These are phyloP conservation scores for Ethmia dodecea DNA, from an alignment of 2,888 invertebrate genomes.

Conservation along the genomic window DNA sequence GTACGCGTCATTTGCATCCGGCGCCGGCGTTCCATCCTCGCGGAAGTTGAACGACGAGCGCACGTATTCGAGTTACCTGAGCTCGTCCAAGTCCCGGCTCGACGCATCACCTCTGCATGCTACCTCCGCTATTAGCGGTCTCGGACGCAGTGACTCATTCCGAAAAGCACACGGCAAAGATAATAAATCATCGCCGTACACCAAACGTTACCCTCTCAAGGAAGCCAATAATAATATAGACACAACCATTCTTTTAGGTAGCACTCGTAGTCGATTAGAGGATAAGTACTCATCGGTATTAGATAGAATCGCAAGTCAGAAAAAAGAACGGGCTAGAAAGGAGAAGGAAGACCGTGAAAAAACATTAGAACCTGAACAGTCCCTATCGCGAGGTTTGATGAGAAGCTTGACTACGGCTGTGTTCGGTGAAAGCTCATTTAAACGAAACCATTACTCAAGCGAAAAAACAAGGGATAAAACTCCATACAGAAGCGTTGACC, in stretches of 20 bases:
- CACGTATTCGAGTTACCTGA: constrained; percentile 59
- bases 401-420: constrained; percentile 86
- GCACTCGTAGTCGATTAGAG: constrained; percentile 83
- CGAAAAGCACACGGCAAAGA: constrained; percentile 64
- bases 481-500: constrained; percentile 75
- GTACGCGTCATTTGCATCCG: constrained; percentile 51
- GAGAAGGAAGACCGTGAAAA: constrained; percentile 81
- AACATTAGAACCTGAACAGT: constrained; percentile 81
- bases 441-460: constrained; percentile 73
- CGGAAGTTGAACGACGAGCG: constrained; percentile 63
- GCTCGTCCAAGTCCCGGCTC: constrained; percentile 48
- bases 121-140: constrained; percentile 52
- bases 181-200: constrained; percentile 62
- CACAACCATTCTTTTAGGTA: constrained; percentile 58
- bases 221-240: constrained; percentile 70
- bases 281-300: constrained; percentile 88
- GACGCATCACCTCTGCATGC: constrained; percentile 63
- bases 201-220: constrained; percentile 63
- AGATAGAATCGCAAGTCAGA: constrained; percentile 81
- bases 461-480: constrained; percentile 81
- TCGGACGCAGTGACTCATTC: constrained; percentile 68
- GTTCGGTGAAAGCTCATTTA: constrained; percentile 80
- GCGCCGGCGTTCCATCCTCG: constrained; percentile 30
- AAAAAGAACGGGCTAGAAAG: constrained; percentile 70
- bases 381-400: constrained; percentile 64